A percentile compares a stretch with the other conserved stretches of the same genome.
phyloP scores from a whole-genome alignment of 92 coral and sea anemone genomes.

The Actinernus sp. region DNA sequence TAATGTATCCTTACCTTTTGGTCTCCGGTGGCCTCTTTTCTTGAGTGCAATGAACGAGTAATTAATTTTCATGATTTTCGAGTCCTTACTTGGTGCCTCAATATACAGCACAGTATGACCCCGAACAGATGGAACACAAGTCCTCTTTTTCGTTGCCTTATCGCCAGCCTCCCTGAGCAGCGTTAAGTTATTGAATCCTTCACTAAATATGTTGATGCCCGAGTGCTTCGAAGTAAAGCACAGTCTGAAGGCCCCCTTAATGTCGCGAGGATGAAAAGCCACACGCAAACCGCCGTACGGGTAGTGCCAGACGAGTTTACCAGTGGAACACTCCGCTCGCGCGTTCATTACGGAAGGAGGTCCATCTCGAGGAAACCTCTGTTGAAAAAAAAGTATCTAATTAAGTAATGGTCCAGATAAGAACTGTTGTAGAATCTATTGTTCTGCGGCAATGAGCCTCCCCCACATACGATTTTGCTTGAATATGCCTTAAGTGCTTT shows the following conservation, averaged over 20 bases:
- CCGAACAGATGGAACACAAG: slow-evolving; percentile 63
- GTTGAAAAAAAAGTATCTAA: not conserved
- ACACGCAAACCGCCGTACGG: slow-evolving; percentile 94
- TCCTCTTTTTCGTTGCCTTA: slow-evolving; percentile 49
- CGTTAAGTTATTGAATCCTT: slow-evolving; percentile 52
- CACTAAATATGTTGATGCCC: slow-evolving; percentile 73
- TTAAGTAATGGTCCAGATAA: too few relatives aligned
- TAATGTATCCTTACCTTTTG: slow-evolving; percentile 51
- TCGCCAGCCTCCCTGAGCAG: slow-evolving; percentile 45
- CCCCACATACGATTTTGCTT: too few relatives aligned
- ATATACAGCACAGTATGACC: slow-evolving; percentile 66
- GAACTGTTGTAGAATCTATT: too few relatives aligned
- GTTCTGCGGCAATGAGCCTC: too few relatives aligned
- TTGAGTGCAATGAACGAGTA: slow-evolving; percentile 62
- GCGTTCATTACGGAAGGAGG: slow-evolving; percentile 74
- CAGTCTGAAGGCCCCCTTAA: slow-evolving; percentile 70
- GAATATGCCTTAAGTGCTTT: too few relatives aligned
- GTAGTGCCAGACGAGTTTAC: slow-evolving; percentile 81
- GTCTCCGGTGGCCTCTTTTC: slow-evolving; percentile 44
- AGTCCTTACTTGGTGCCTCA: slow-evolving; percentile 56
- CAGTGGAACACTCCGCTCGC: slow-evolving; percentile 68
- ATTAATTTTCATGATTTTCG: slow-evolving; percentile 29
- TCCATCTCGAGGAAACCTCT: slow-evolving; percentile 47
- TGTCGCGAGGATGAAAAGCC: slow-evolving; percentile 75
- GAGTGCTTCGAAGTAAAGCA: slow-evolving; percentile 68